Evolutionary conservation across 1,140 invertebrate genomes (phyloP).

Genomic region (Eueides isabella): DNA sequence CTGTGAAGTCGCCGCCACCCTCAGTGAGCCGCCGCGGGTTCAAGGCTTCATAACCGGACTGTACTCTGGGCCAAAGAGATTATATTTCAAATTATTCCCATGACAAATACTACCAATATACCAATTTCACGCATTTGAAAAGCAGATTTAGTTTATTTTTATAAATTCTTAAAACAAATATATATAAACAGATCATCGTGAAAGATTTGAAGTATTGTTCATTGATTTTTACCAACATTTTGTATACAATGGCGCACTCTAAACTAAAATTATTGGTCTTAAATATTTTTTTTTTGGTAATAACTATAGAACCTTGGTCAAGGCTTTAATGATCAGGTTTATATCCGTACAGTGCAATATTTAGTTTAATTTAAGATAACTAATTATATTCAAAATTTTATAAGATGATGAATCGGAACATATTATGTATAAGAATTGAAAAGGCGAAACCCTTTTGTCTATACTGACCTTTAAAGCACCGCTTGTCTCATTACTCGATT

Average conservation of each 20-base stretch:
- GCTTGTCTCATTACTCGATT: slow-evolving; percentile 1
- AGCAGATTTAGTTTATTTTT: background rate
- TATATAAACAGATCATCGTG: background rate
- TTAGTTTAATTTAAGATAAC: too few relatives aligned
- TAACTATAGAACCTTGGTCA: too few relatives aligned
- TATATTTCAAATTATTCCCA: background rate
- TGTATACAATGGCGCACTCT: background rate
- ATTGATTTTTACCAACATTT: too few relatives aligned
- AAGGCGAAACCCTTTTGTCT: background rate
- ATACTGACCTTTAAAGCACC: background rate
- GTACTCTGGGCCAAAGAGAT: background rate
- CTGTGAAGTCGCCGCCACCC: slow-evolving; percentile 47
- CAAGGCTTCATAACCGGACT: slow-evolving; percentile 43
- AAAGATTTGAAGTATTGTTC: background rate
- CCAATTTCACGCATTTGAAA: slow-evolving; percentile 8
- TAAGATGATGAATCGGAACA: background rate
- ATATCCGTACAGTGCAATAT: too few relatives aligned
- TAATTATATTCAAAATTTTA: background rate
- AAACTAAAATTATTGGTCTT: background rate
- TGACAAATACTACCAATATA: slow-evolving; percentile 4
- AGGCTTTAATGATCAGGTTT: too few relatives aligned
- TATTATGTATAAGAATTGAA: background rate
- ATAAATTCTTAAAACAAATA: background rate
- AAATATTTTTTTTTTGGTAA: too few relatives aligned
- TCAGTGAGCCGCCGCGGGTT: slow-evolving; percentile 29